Conservation (phyloP, 1,140 invertebrate genomes). For the Trypoxylus dichotomus region DNA sequence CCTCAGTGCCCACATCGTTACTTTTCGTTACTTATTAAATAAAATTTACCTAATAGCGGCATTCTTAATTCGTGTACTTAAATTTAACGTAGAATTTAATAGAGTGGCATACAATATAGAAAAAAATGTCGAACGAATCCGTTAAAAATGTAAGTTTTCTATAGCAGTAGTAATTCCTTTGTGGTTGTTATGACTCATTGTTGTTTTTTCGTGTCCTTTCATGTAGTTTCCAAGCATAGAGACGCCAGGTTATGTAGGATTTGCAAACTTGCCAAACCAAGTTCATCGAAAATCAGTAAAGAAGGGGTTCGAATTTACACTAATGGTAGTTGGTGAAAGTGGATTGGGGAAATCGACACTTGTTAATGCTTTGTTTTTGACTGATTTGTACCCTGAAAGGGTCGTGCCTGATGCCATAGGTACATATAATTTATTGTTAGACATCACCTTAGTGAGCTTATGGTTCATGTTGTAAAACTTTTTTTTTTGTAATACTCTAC, state of each 20-base stretch:
- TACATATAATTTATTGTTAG: constrained; percentile 52
- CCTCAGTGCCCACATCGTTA: neutral
- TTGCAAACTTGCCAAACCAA: constrained; percentile 94
- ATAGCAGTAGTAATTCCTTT: neutral
- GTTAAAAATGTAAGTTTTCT: constrained; percentile 29
- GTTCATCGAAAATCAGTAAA: constrained; percentile 96
- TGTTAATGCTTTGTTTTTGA: constrained; percentile 96
- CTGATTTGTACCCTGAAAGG: constrained; percentile 90
- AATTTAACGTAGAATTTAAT: neutral
- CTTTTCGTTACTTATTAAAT: neutral
- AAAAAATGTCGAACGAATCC: constrained; percentile 22
- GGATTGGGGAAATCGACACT: constrained; percentile 97
- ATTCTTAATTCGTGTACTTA: neutral
- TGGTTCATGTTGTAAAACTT: too few species aligned
- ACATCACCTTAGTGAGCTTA: too few species aligned
- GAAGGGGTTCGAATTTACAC: constrained; percentile 96
- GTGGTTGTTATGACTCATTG: constrained; percentile 26
- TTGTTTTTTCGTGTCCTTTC: neutral
- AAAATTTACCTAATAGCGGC: neutral
- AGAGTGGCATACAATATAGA: neutral
- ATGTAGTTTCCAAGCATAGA: constrained; percentile 52
- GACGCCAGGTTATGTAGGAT: constrained; percentile 87
- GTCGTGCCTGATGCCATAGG: constrained; percentile 83
- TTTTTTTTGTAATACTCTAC: too few species aligned
- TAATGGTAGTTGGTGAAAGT: constrained; percentile 97